Evolutionary conservation across 2,113 vertebrate genomes (phyloP).

Genomic region (Rhagologus leucostigma): DNA sequence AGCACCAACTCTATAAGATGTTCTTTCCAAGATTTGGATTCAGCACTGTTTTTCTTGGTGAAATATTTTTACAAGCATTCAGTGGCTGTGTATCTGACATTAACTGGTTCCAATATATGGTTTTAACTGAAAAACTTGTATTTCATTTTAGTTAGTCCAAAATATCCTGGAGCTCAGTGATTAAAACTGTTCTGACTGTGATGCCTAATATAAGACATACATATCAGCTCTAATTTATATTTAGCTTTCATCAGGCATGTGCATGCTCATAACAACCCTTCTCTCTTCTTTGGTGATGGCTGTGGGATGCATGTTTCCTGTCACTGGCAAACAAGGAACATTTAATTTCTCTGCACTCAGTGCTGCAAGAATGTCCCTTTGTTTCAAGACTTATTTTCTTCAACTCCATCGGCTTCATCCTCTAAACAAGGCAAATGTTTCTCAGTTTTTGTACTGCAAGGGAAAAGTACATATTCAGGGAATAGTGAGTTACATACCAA

Average conservation of each 20-base stretch:
- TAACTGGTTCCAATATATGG: neutral
- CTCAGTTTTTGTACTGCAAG: neutral
- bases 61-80: conserved; percentile 32
- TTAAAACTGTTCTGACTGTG: neutral
- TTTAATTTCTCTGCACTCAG: neutral
- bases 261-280: neutral
- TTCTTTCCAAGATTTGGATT: neutral
- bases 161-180: neutral
- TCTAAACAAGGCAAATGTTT: neutral
- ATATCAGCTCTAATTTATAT: neutral
- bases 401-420: neutral
- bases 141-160: neutral
- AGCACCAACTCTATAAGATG: neutral
- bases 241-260: neutral
- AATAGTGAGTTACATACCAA: neutral
- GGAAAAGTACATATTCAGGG: neutral
- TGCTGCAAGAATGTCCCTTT: neutral
- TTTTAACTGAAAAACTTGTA: neutral
- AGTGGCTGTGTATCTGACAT: neutral
- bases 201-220: neutral
- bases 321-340: neutral
- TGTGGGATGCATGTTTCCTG: neutral
- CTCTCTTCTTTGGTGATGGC: neutral
- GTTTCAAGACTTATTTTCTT: neutral
- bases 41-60: neutral